Evolutionary conservation across 2,797 vertebrate genomes (phyloP), one percentile per base, ranked within the genome.

Genomic region (Pangasius sanitwongsei): DNA sequence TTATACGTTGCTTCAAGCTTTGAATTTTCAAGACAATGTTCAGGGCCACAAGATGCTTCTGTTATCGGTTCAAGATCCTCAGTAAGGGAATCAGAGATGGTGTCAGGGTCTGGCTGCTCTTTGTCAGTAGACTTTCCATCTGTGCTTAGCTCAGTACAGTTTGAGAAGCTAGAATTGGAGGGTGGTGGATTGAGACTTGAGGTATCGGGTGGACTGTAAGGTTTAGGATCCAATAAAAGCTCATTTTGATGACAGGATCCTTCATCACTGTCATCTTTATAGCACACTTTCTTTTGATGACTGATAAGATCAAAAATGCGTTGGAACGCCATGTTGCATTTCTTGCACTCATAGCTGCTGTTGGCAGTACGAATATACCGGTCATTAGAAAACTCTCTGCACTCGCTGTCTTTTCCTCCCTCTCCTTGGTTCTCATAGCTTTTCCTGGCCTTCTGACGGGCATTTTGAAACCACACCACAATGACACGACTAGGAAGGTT

Each of bases 391-490:
- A 97, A 94, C 89, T 97, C 97, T 6, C 95, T 93, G 25, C 95
- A 93, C 85, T 98, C 97, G 16, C 95, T 94, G 0, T 98, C 97
- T 91, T 97, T 98, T 90, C 94, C 96, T 85, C 96, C 97, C 70
- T 97, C 97, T 90, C 96, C 97, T 92, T 97, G 97, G 91, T 97
- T 98, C 93, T 99, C 99, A 7, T 98, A 99, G 92, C 97, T 97
- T 92, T 99, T 99, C 87, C 98, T 95, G 37, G 99, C 99, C 94
- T 99, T 98, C 91, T 99, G 99, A 87, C 98, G 97, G 53, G 99
- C 97, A 74, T 99, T 99, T 94, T 99, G 98, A 92, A 99, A 99
- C 99, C 99, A 99, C 9, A 99, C 99, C 88, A 99, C 98, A 89
- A 99, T 99, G 44, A 99, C 96, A 86, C 98, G 96, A 0, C 98